Evolutionary conservation across 2,888 invertebrate species (phyloP).

Genomic region (Mythimna impura): DNA sequence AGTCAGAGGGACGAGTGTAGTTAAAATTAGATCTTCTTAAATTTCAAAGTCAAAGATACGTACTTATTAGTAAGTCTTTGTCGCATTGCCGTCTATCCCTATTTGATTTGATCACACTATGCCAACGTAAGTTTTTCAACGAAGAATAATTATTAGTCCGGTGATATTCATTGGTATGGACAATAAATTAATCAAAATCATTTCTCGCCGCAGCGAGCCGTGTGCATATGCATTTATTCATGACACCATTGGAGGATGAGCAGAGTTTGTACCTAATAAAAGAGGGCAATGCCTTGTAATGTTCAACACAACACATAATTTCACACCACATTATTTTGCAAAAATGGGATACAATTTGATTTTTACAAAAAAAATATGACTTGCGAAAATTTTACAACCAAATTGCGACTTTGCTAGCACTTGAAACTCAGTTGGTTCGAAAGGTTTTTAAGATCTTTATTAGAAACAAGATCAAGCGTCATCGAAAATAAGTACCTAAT

Average conservation of each 20-base stretch:
- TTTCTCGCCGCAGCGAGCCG: constrained; percentile 43
- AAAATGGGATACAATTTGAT: background rate
- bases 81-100: constrained; percentile 17
- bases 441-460: too few species aligned
- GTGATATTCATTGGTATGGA: constrained; percentile 29
- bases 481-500: background rate
- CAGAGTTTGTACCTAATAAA: constrained; percentile 15
- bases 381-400: too few species aligned
- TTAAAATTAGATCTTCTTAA: constrained; percentile 64
- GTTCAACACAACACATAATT: background rate
- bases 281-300: constrained; percentile 1
- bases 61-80: constrained; percentile 13
- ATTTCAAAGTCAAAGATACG: constrained; percentile 51
- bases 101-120: background rate
- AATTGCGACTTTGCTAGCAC: too few species aligned
- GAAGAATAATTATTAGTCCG: constrained; percentile 25
- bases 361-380: too few species aligned
- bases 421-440: too few species aligned
- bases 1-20: constrained; percentile 16
- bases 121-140: constrained; percentile 11
- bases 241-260: constrained; percentile 31
- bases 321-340: background rate
- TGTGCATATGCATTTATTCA: constrained; percentile 46
- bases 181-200: constrained; percentile 61
- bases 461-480: too few species aligned